Percentiles rank a stretch among this genome's conserved stretches.
These are phyloP conservation scores for Nothocercus nigrocapillus DNA, from an alignment of 2,113 vertebrate genomes.

Conservation along the genomic window DNA sequence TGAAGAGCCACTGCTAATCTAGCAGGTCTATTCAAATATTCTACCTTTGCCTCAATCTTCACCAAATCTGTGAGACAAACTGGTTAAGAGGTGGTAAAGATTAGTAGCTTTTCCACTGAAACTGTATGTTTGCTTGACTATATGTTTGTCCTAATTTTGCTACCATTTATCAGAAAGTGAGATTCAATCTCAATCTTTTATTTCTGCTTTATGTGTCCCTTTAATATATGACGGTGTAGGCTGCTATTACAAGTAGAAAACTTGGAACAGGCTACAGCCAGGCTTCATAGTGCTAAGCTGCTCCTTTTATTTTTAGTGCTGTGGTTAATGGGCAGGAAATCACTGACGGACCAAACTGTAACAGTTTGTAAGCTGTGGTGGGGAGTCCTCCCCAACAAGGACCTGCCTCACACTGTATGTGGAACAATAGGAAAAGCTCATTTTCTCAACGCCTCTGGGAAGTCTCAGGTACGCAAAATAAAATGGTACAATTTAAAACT, in stretches of 20 bases:
- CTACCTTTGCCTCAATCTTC: background rate
- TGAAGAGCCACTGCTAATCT: background rate
- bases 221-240: background rate
- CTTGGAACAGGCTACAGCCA: background rate
- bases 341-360: background rate
- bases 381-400: fast-evolving
- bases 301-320: background rate
- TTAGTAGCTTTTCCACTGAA: background rate
- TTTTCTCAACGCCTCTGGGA: background rate
- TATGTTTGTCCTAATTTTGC: background rate
- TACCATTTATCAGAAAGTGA: background rate
- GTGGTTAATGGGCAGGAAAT: background rate
- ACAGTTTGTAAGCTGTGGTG: background rate
- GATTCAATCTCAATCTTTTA: background rate
- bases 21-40: background rate
- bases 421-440: background rate
- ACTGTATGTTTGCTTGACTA: background rate
- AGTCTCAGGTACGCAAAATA: background rate
- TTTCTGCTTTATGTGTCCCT: background rate
- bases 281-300: background rate
- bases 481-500: background rate
- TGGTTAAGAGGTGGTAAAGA: background rate
- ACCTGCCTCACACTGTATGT: background rate
- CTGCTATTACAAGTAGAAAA: background rate
- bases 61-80: background rate